Base-by-base conservation (phyloP, 2,888 invertebrate species). In the Crematogaster levior region DNA sequence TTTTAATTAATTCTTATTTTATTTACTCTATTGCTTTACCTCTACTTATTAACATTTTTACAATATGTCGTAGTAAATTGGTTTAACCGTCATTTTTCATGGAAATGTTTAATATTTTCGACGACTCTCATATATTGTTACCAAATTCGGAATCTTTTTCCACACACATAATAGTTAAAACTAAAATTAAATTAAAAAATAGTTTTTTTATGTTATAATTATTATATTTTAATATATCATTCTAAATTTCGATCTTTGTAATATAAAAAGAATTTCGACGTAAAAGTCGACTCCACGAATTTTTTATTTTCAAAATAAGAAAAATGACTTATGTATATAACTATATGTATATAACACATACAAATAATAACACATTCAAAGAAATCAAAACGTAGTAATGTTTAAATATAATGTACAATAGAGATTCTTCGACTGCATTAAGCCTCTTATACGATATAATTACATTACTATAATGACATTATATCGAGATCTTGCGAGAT, bases 391-490 rank as follows among this genome's bases (percentile, higher is more conserved):
- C 10, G n/a, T 56, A 48, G n/a, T 48, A 48, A 58, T 15, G n/a
- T 18, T 61, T 37, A 27, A 27, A 40, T 51, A 51, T 24, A 3
- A n/a, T 18, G 30, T 43, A 10, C 27, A n/a, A 30, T 5, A 7
- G 10, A 37, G 27, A n/a, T n/a, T 18, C 18, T 43, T 21, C 7
- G 12, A 0, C 12, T 60, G n/a, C 6, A 58, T 40, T n/a, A 37
- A 74, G 30, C 5, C 18, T 43, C 27, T n/a, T n/a, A n/a, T 6
- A 12, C 53, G 5, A 21, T 37, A 51, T 51, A 21, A 51, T 51
- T 30, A 48, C 30, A 40, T n/a, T n/a, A 21, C 43, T 30, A 1
- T 73, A 73, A 73, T 46, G 10, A n/a, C 18, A 58, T 72, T 58
- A 58, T 7, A 40, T 30, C 21, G 58, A 27, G 9, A 46, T 58